Evolutionary conservation across 2,113 vertebrate species (phyloP).

Genomic region (Syrrhaptes paradoxus): DNA sequence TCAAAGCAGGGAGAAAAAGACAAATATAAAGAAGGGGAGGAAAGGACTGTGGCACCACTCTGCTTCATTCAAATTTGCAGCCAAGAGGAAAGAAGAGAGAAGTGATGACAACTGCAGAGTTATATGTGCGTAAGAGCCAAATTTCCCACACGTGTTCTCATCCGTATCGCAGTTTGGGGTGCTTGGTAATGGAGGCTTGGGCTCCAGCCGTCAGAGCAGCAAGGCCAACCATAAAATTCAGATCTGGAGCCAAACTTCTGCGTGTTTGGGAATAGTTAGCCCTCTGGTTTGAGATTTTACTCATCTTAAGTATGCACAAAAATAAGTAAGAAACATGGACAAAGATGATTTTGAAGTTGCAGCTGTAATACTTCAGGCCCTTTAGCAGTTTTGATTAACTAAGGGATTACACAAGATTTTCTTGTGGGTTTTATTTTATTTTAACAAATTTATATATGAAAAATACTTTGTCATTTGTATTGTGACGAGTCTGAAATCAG

Average conservation of each 20-base stretch:
- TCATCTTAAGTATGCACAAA: not conserved
- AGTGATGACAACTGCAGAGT: not conserved
- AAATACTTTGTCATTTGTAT: not conserved
- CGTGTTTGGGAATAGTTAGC: not conserved
- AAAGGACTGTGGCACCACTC: not conserved
- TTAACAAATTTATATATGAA: not conserved
- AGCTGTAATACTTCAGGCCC: not conserved
- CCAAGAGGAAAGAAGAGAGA: not conserved
- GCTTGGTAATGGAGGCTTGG: not conserved
- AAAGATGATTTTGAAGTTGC: not conserved
- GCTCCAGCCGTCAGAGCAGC: not conserved
- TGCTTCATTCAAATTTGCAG: not conserved
- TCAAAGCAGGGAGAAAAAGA: not conserved
- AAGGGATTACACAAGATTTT: not conserved
- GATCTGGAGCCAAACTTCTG: conserved; percentile 14
- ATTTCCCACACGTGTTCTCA: conserved; percentile 49
- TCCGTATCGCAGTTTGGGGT: not conserved
- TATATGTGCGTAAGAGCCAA: not conserved
- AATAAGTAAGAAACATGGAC: not conserved
- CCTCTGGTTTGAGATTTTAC: not conserved
- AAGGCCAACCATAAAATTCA: conserved; percentile 18
- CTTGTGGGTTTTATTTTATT: not conserved
- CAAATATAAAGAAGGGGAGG: not conserved
- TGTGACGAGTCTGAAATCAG: not conserved
- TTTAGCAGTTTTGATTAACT: not conserved